phyloP scores from a whole-genome alignment of 2,113 vertebrate species.

The Salminus brasiliensis region DNA sequence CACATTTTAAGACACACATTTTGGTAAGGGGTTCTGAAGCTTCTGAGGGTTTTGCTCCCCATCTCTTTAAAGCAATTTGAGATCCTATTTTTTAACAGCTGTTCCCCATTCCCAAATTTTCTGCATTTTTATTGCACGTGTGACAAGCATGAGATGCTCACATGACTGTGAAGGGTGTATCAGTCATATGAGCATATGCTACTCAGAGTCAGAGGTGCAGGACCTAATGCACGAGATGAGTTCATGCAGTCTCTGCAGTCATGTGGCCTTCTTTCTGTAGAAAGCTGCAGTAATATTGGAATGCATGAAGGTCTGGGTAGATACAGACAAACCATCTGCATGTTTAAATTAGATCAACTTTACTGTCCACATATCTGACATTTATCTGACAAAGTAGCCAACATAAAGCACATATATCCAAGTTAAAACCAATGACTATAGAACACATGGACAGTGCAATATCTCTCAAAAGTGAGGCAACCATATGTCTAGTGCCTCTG shows the following conservation, averaged over 20 bases:
- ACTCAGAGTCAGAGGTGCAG: neutral
- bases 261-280: neutral
- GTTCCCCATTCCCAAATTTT: neutral
- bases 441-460: no score
- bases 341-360: neutral
- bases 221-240: neutral
- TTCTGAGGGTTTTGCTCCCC: no score
- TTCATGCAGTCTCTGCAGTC: slow-evolving; percentile 1
- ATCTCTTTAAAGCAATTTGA: no score
- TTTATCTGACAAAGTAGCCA: neutral
- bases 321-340: neutral
- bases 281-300: neutral
- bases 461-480: no score
- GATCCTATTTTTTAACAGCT: neutral
- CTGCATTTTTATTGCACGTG: neutral
- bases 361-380: neutral
- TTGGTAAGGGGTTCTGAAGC: no score
- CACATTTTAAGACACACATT: no score
- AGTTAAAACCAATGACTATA: no score
- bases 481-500: no score
- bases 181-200: slow-evolving; percentile 13
- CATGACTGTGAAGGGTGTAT: neutral
- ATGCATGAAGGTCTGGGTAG: neutral
- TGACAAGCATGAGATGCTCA: slow-evolving; percentile 3
- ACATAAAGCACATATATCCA: neutral